Conservation (phyloP, 2,113 vertebrate species). For the Synchiropus splendidus region DNA sequence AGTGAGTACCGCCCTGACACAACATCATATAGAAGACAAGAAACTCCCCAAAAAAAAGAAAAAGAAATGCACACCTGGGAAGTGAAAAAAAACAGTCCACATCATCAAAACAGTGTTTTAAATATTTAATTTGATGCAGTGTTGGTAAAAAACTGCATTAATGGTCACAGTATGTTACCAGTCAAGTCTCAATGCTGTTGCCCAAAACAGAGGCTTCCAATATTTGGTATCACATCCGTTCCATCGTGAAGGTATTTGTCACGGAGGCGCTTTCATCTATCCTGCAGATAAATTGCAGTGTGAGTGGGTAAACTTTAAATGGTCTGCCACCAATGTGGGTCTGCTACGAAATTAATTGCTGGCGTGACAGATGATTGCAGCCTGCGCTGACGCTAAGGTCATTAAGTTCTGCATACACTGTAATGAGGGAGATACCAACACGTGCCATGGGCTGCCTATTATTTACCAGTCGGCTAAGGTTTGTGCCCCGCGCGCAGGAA, state of each 20-base stretch:
- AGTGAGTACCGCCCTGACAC: no score
- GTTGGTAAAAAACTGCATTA: no score
- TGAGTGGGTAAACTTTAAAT: slow-evolving; percentile 49
- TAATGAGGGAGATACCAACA: slow-evolving; percentile 61
- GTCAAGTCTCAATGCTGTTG: no score
- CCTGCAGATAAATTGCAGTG: slow-evolving; percentile 40
- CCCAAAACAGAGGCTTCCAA: no score
- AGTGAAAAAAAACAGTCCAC: no score
- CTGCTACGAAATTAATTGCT: slow-evolving; percentile 63
- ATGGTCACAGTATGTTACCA: no score
- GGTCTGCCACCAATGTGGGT: slow-evolving; percentile 38
- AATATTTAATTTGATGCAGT: no score
- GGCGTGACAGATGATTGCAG: slow-evolving; percentile 64
- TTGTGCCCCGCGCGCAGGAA: slow-evolving; percentile 23
- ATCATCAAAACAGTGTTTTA: no score
- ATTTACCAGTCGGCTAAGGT: slow-evolving; percentile 71
- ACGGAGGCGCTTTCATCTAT: slow-evolving; percentile 26
- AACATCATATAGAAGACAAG: no score
- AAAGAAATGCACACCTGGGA: no score
- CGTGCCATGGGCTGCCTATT: slow-evolving; percentile 66
- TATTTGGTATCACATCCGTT: no score
- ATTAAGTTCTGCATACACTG: slow-evolving; percentile 65
- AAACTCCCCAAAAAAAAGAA: no score
- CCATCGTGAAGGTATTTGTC: slow-evolving; percentile 30
- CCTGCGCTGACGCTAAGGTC: slow-evolving; percentile 60